phyloP scores from a whole-genome alignment of 2,888 invertebrate genomes.

The Linyphia triangularis region DNA sequence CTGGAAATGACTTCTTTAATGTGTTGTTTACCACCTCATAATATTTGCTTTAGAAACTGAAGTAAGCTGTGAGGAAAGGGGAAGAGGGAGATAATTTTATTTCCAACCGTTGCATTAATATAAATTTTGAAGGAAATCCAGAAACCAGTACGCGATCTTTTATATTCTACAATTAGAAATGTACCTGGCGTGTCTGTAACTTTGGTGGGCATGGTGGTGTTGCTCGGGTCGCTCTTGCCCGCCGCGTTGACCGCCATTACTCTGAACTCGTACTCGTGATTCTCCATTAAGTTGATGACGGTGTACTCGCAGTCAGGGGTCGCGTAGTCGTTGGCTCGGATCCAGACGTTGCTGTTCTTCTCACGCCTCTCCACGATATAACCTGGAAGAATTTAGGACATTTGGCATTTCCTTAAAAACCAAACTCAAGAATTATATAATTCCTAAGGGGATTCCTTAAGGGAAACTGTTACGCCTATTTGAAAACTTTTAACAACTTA shows the following conservation, averaged over 20 bases:
- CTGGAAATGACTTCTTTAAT: too few relatives aligned
- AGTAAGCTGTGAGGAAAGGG: too few relatives aligned
- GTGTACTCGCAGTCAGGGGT: conserved; percentile 92
- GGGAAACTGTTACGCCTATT: neutral
- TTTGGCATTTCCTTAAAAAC: too few relatives aligned
- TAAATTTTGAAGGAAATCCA: too few relatives aligned
- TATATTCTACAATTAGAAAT: neutral
- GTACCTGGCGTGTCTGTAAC: conserved; percentile 83
- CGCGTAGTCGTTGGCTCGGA: conserved; percentile 94
- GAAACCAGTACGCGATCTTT: too few relatives aligned
- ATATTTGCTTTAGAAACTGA: too few relatives aligned
- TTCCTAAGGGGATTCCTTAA: neutral
- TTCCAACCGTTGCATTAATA: too few relatives aligned
- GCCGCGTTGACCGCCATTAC: conserved; percentile 96
- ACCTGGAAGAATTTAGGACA: too few relatives aligned
- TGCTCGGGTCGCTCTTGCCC: conserved; percentile 90
- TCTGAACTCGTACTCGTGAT: conserved; percentile 96
- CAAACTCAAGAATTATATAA: too few relatives aligned
- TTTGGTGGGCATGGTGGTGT: conserved; percentile 94
- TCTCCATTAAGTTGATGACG: conserved; percentile 91
- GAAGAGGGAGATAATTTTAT: too few relatives aligned
- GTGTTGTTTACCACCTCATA: too few relatives aligned
- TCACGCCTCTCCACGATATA: conserved; percentile 95
- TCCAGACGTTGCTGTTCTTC: conserved; percentile 91
- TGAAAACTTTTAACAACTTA: too few relatives aligned